Evolutionary conservation across 2,888 invertebrate genomes (phyloP).

Genomic region (Drosophila nr. fundita): DNA sequence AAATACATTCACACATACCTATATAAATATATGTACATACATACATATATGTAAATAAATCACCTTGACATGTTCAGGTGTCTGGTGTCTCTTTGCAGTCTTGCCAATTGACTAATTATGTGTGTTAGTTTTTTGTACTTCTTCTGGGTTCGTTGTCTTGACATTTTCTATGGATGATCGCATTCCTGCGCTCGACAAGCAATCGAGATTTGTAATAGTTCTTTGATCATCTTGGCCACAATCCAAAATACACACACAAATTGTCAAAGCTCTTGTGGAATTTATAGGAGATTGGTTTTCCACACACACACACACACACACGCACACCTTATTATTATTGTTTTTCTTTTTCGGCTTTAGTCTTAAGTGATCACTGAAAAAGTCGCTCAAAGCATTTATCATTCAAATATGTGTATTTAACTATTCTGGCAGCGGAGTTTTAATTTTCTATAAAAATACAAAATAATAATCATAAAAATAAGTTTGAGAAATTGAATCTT

Average conservation of each 20-base stretch:
- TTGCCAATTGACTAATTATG: conserved; percentile 66
- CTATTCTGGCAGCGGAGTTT: no score
- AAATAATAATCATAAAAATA: neutral
- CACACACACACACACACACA: neutral
- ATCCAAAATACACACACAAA: neutral
- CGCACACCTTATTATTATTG: neutral
- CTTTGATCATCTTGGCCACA: conserved; percentile 9
- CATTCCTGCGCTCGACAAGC: conserved; percentile 33
- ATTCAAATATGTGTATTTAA: neutral
- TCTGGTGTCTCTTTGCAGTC: conserved; percentile 32
- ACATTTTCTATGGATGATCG: conserved; percentile 60
- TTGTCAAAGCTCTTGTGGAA: neutral
- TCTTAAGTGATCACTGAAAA: neutral
- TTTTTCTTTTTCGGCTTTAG: neutral
- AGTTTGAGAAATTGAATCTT: neutral
- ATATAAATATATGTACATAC: conserved; percentile 13
- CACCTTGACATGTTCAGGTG: conserved; percentile 80
- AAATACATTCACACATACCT: conserved; percentile 7
- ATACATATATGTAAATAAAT: conserved; percentile 28
- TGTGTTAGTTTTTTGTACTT: conserved; percentile 22
- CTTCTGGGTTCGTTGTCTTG: conserved; percentile 48
- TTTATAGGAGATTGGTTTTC: neutral
- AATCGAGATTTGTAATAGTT: conserved; percentile 9
- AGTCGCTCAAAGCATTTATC: neutral
- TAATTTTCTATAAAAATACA: neutral